Evolutionary conservation across 2,888 invertebrate species (phyloP).

Genomic region (Aquatica leii): DNA sequence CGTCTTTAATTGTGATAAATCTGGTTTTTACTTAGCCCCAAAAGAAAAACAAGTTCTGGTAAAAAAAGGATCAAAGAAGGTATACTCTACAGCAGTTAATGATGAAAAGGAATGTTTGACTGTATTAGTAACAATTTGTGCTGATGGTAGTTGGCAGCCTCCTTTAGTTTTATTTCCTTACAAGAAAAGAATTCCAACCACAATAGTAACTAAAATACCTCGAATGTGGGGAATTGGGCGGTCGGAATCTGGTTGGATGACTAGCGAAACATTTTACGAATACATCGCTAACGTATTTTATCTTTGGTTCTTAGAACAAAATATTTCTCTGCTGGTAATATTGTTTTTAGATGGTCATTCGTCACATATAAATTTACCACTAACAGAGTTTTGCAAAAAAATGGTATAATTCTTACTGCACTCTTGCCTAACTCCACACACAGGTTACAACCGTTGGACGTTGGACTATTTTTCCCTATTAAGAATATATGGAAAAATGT

Average conservation of each 20-base stretch:
- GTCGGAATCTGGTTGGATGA: conserved; percentile 59
- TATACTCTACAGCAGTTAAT: no score
- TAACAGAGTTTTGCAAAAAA: conserved; percentile 55
- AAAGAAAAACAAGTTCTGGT: no score
- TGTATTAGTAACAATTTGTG: no score
- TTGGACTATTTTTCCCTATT: neutral
- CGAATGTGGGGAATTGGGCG: conserved; percentile 54
- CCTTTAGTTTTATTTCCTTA: conserved; percentile 44
- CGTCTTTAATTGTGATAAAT: no score
- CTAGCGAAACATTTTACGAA: conserved; percentile 53
- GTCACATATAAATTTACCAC: conserved; percentile 53
- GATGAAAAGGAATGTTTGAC: no score
- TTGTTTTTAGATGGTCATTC: conserved; percentile 56
- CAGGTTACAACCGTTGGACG: neutral
- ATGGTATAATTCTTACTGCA: conserved; percentile 30
- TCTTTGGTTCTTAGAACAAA: conserved; percentile 24
- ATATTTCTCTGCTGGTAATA: conserved; percentile 52
- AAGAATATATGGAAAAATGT: neutral
- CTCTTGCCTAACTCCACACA: neutral
- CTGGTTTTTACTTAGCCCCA: no score
- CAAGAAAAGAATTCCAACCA: conserved; percentile 45
- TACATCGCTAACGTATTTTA: conserved; percentile 54
- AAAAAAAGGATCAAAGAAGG: no score
- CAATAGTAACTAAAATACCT: conserved; percentile 45
- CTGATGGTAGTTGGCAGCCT: conserved; percentile 26